Percentiles rank a stretch among this genome's conserved stretches.
Conservation (phyloP, 30 jellyfish, hydroid and myxozoan species). For the Nemopilema nomurai region DNA sequence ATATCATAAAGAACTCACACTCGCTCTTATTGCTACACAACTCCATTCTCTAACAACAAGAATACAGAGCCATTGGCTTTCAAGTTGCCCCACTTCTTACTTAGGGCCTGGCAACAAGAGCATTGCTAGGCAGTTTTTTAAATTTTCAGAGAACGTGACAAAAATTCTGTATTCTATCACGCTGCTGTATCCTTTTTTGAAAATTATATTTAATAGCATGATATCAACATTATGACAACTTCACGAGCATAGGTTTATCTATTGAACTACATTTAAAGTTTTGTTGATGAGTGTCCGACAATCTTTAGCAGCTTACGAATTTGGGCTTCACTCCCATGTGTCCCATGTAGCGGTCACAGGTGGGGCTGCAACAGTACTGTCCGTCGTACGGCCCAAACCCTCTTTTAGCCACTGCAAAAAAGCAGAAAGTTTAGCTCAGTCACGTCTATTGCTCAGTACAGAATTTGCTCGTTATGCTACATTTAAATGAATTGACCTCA, state of each 20-base stretch:
- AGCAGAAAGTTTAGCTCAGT: neutral
- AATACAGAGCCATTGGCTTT: neutral
- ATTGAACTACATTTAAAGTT: neutral
- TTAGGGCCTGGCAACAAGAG: too few species aligned
- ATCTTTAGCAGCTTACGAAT: conserved; percentile 43
- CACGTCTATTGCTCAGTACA: too few species aligned
- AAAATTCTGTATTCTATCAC: neutral
- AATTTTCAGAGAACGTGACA: too few species aligned
- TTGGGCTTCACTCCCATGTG: conserved; percentile 59
- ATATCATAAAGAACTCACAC: neutral
- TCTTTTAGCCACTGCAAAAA: conserved; percentile 39
- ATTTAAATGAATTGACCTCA: neutral
- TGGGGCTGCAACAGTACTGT: conserved; percentile 82
- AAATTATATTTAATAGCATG: neutral
- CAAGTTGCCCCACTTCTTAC: neutral
- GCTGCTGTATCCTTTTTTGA: neutral
- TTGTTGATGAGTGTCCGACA: neutral
- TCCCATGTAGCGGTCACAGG: conserved; percentile 73
- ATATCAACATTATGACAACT: neutral
- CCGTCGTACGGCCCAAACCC: conserved; percentile 65
- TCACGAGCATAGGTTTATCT: neutral
- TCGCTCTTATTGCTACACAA: neutral
- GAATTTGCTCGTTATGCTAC: too few species aligned
- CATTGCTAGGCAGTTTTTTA: too few species aligned
- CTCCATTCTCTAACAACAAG: neutral